These are phyloP conservation scores for Plecturocebus donacophilus DNA, from an alignment of 2,113 vertebrate genomes.

Conservation along the genomic window DNA sequence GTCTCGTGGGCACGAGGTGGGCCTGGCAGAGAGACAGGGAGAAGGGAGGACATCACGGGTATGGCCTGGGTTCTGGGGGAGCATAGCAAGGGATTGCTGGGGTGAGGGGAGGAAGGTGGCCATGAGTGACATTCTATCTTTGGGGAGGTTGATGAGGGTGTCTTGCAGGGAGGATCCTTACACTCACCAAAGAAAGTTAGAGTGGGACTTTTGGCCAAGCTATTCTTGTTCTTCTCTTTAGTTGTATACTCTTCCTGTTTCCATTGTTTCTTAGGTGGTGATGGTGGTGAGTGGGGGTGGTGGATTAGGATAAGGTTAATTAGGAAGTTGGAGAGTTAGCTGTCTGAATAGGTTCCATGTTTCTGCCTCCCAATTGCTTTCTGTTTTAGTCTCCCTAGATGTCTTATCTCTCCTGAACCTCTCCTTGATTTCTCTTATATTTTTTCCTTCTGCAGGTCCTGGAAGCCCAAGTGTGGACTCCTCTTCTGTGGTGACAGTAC, in stretches of 20 bases:
- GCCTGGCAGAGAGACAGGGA: conserved; percentile 76
- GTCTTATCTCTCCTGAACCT: not conserved
- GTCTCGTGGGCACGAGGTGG: conserved; percentile 91
- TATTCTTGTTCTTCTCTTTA: not conserved
- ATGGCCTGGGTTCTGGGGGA: conserved; percentile 50
- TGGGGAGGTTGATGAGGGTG: not conserved
- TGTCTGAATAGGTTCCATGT: not conserved
- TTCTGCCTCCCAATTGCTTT: not conserved
- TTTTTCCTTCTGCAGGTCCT: conserved; percentile 77
- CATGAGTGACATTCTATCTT: not conserved
- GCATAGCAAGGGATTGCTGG: conserved; percentile 7
- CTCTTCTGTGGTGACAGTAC: conserved; percentile 81
- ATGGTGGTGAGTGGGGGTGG: not conserved
- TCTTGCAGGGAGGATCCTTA: conserved; percentile 1
- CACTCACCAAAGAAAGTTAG: not conserved
- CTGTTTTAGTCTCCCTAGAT: not conserved
- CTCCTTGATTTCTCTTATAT: not conserved
- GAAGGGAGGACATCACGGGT: conserved; percentile 73
- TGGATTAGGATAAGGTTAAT: not conserved
- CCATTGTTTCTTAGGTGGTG: not conserved
- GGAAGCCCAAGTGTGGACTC: conserved; percentile 91
- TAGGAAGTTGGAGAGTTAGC: conserved; percentile 10
- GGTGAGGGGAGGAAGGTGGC: not conserved
- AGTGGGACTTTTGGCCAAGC: not conserved
- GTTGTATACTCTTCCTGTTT: not conserved